Evolutionary conservation across 30 jellyfish, hydroid and myxozoan genomes (phyloP).

Genomic region (Aurelia coerulea): DNA sequence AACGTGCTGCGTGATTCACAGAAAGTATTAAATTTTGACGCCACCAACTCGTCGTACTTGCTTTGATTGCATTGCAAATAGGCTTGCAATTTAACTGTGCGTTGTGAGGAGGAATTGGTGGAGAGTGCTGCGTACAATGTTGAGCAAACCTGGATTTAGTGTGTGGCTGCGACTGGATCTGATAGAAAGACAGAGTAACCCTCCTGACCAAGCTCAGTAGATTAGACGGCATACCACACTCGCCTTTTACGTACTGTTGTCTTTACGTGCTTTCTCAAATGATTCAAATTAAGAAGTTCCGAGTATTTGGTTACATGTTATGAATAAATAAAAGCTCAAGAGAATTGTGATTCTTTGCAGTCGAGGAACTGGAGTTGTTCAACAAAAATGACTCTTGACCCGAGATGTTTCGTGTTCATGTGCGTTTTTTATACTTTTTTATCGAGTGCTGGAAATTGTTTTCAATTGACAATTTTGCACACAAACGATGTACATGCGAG

Average conservation of each 20-base stretch:
- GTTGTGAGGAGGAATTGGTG: no score
- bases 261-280: no score
- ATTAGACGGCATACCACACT: not conserved
- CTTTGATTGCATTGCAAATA: not conserved
- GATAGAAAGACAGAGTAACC: constrained; percentile 3
- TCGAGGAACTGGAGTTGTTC: no score
- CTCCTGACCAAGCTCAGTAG: constrained; percentile 20
- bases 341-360: no score
- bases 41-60: not conserved
- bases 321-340: no score
- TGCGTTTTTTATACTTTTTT: not conserved
- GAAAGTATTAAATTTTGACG: not conserved
- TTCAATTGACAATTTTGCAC: constrained; percentile 86
- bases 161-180: no score
- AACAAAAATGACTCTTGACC: not conserved
- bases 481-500: constrained; percentile 95
- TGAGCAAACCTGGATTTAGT: no score
- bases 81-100: no score
- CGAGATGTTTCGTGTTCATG: not conserved
- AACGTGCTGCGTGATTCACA: not conserved
- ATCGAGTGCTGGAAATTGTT: constrained; percentile 11
- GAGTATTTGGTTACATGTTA: no score
- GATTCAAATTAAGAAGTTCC: no score
- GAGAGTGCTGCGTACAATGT: no score
- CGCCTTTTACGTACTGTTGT: no score